Conservation (phyloP, 2,797 vertebrate species). For the Pseudomugil tenellus region DNA sequence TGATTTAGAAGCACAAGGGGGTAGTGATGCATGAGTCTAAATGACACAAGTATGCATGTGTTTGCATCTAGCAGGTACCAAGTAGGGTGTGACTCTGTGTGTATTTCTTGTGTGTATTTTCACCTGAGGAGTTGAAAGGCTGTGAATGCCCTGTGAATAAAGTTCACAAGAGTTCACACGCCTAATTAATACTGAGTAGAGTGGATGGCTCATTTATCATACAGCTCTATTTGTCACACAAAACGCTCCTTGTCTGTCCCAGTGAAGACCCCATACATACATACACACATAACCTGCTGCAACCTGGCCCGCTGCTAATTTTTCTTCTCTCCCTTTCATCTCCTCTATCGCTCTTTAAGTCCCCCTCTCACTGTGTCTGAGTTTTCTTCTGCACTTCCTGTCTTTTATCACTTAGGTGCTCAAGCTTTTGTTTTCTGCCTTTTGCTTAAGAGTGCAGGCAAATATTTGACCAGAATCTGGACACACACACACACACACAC, state of each 20-base stretch:
- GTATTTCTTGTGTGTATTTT: constrained; percentile 47
- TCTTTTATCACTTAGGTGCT: constrained; percentile 82
- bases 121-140: constrained; percentile 71
- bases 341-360: constrained; percentile 73
- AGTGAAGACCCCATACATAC: constrained; percentile 48
- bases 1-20: constrained; percentile 48
- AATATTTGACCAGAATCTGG: constrained; percentile 80
- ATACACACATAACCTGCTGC: constrained; percentile 62
- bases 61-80: constrained; percentile 29
- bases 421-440: constrained; percentile 74
- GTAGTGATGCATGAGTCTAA: constrained; percentile 54
- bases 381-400: constrained; percentile 80
- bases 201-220: constrained; percentile 77
- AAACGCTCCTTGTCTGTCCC: constrained; percentile 70
- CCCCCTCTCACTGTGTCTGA: constrained; percentile 70
- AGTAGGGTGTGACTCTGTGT: constrained; percentile 22
- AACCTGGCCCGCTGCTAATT: constrained; percentile 65
- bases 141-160: constrained; percentile 64
- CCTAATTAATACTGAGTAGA: constrained; percentile 83
- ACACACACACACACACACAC: constrained; percentile 23
- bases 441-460: constrained; percentile 75
- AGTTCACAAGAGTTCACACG: constrained; percentile 84
- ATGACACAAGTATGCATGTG: constrained; percentile 53
- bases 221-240: constrained; percentile 72
- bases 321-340: constrained; percentile 71